Evolutionary conservation across 2,113 vertebrate species (phyloP).

Genomic region (Myanophis thanlyinensis): DNA sequence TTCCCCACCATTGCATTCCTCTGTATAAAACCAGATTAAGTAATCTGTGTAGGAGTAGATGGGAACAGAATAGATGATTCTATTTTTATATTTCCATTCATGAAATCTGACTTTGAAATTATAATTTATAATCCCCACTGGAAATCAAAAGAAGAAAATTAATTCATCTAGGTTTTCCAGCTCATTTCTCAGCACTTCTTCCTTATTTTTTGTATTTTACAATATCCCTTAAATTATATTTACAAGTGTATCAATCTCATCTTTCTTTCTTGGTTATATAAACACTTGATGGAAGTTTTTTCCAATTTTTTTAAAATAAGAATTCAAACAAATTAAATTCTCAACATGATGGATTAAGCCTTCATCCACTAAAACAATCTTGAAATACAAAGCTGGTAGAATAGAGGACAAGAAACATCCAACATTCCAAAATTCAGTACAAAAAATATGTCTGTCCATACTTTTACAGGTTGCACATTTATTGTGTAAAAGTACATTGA

Average conservation of each 20-base stretch:
- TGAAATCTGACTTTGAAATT: neutral
- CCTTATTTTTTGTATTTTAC: neutral
- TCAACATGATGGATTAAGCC: constrained; percentile 66
- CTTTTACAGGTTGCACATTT: neutral
- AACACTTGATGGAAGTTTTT: constrained; percentile 69
- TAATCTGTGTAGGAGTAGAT: neutral
- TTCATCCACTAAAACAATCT: constrained; percentile 23
- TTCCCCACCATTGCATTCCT: accelerated
- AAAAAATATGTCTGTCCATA: neutral
- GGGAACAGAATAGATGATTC: neutral
- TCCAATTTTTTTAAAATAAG: constrained; percentile 66
- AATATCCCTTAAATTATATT: neutral
- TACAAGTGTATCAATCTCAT: constrained; percentile 15
- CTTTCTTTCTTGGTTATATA: constrained; percentile 66
- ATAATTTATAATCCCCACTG: neutral
- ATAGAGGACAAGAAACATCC: neutral
- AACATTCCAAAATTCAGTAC: neutral
- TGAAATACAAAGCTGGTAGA: neutral
- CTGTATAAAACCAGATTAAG: accelerated
- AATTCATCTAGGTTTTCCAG: neutral
- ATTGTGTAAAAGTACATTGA: neutral
- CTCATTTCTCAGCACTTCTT: constrained; percentile 18
- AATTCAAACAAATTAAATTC: constrained; percentile 62
- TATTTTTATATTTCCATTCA: neutral
- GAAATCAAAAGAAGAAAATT: neutral